A percentile compares a stretch with the other conserved stretches of the same genome.
Conservation (phyloP, 2,888 invertebrate species). For the Agrenia bidenticulata region DNA sequence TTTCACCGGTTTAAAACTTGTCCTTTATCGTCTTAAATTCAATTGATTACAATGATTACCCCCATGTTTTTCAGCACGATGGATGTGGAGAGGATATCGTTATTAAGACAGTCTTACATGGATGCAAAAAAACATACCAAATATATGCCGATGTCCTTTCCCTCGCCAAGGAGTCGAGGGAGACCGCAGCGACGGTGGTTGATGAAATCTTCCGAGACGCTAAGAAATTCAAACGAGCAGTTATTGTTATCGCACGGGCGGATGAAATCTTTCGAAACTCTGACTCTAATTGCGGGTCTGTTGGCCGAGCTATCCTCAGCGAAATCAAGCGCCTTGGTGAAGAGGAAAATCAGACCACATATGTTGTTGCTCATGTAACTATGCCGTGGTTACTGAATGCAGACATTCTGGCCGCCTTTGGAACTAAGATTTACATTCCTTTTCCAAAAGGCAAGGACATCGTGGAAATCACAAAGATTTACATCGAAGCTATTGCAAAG, state of each 20-base stretch:
- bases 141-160: not conserved
- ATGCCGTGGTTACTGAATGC: not conserved
- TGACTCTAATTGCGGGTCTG: too few species aligned
- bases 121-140: not conserved
- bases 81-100: not conserved
- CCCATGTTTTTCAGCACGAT: too few species aligned
- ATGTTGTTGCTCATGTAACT: not conserved
- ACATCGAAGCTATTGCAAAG: too few species aligned
- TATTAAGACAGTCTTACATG: not conserved
- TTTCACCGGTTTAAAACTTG: too few species aligned
- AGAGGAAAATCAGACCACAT: too few species aligned
- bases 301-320: too few species aligned
- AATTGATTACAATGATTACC: too few species aligned
- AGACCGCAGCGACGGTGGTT: not conserved
- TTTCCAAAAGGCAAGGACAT: not conserved
- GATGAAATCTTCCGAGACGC: not conserved
- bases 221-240: not conserved
- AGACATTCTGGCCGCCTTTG: not conserved
- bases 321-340: too few species aligned
- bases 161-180: not conserved
- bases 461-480: not conserved
- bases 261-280: not conserved
- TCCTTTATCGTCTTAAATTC: too few species aligned
- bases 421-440: conserved; percentile 10
- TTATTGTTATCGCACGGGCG: not conserved